phyloP scores from a whole-genome alignment of 2,797 vertebrate species.

The Sphenopsis melanotis region DNA sequence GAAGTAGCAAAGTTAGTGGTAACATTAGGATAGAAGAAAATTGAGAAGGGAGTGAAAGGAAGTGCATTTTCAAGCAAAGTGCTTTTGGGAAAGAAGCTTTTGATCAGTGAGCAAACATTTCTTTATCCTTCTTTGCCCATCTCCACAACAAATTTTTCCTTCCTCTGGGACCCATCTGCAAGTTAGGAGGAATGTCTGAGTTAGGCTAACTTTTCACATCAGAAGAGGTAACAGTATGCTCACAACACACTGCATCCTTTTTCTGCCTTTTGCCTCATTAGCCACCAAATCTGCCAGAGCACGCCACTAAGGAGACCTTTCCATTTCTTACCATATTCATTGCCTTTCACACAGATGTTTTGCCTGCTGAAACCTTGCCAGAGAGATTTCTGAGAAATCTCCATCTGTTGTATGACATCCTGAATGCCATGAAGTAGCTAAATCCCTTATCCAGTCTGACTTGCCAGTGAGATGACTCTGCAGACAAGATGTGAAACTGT shows the following conservation, averaged over 20 bases:
- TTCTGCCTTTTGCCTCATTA: not conserved
- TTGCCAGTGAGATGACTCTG: not conserved
- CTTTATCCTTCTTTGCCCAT: not conserved
- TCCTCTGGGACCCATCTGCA: not conserved
- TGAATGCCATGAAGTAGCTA: not conserved
- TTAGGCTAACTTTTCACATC: not conserved
- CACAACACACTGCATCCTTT: not conserved
- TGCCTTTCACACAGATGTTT: not conserved
- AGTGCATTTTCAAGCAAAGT: not conserved
- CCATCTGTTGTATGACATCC: not conserved
- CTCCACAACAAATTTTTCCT: not conserved
- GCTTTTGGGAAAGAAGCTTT: not conserved
- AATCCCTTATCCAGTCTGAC: not conserved
- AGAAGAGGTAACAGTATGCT: not conserved
- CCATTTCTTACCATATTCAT: not conserved
- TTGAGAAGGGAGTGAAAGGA: not conserved
- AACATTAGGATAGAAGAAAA: not conserved
- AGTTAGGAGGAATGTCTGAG: not conserved
- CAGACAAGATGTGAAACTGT: not conserved
- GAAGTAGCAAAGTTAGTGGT: not conserved
- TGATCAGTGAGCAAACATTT: not conserved
- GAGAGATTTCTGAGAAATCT: conserved; percentile 20
- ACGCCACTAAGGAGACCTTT: not conserved
- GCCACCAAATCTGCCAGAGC: not conserved
- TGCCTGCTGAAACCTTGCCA: not conserved